Evolutionary conservation across 2,888 invertebrate genomes (phyloP), one percentile per base, ranked within the genome.

Genomic region (Limulus polyphemus): DNA sequence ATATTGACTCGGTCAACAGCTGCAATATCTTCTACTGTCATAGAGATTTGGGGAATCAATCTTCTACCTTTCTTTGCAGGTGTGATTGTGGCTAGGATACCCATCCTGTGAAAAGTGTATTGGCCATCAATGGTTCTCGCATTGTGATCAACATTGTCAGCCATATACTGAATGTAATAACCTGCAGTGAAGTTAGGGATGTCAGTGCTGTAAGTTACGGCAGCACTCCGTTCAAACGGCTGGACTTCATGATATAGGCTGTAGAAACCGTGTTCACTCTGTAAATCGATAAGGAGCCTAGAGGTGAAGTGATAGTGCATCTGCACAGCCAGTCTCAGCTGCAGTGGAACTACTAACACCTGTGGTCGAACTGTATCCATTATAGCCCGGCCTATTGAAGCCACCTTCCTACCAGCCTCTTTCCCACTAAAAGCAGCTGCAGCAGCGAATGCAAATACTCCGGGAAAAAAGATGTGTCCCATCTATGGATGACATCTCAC

Each of bases 101-200:
- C 68, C 67, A 70, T 70, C 3, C 69, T 70, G 62, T 68, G 71
- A 56, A 70, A 70, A 14, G 71, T 68, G 51, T 62, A 58, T 16
- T 65, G 56, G 2, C 69, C 70, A 57, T 71, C 69, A n/a, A 70
- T 13, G 11, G 69, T 70, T 47, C 60, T 54, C 16, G 65, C 61
- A 56, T 71, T 70, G 59, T 71, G 71, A 61, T 72, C 69, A 3
- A 69, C 69, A 63, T 71, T 72, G 60, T 72, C 71, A 50, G 70
- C 70, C n/a, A 65, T 67, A 59, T 64, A 71, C 61, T 70, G 71
- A 10, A 70, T 49, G 55, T 63, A 70, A 7, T 61, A 47, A 10
- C 62, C 63, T 47, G 60, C 51, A 50, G 56, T 48, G 52, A 16
- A 50, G 11, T 47, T 46, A 47, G 61, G 60, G 11, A 68, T 57